These are phyloP conservation scores for Paragorgia papillata DNA, from an alignment of 92 coral and sea anemone genomes.

Conservation along the genomic window DNA sequence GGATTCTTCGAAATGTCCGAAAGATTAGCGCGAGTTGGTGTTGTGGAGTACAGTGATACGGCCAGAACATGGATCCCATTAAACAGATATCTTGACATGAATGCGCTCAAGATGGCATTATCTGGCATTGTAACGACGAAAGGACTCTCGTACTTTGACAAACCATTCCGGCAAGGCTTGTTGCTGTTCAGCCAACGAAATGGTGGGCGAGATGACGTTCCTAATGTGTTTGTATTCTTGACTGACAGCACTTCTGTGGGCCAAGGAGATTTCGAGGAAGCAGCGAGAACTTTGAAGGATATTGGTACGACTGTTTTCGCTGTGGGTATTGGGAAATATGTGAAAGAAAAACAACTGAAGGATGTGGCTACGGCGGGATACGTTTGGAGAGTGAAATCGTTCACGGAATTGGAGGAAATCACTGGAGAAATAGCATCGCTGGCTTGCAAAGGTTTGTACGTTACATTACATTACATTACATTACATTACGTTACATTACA, in stretches of 20 bases:
- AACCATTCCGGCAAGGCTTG: slow-evolving; percentile 21
- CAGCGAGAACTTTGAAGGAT: slow-evolving; percentile 60
- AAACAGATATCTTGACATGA: neutral
- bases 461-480: neutral
- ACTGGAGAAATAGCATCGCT: slow-evolving; percentile 62
- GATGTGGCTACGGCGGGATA: slow-evolving; percentile 52
- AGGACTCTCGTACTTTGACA: slow-evolving; percentile 15
- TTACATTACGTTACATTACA: neutral
- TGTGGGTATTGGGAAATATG: slow-evolving; percentile 72
- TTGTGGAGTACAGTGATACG: slow-evolving; percentile 61
- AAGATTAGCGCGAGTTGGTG: slow-evolving; percentile 68
- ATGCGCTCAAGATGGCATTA: neutral
- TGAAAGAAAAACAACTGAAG: slow-evolving; percentile 46
- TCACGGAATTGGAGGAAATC: slow-evolving; percentile 61
- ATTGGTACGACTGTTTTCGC: slow-evolving; percentile 65
- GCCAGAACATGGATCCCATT: slow-evolving; percentile 38
- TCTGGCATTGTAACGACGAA: neutral
- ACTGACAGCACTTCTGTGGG: slow-evolving; percentile 57
- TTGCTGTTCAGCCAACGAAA: slow-evolving; percentile 10
- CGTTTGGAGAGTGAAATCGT: slow-evolving; percentile 52
- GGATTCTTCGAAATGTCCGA: slow-evolving; percentile 70
- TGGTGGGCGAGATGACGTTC: slow-evolving; percentile 50
- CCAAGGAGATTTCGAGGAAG: slow-evolving; percentile 58
- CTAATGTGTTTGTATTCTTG: slow-evolving; percentile 60
- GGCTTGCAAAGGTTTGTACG: slow-evolving; percentile 74